Evolutionary conservation across 2,888 invertebrate genomes (phyloP).

Genomic region (Tolmerus cingulatus): DNA sequence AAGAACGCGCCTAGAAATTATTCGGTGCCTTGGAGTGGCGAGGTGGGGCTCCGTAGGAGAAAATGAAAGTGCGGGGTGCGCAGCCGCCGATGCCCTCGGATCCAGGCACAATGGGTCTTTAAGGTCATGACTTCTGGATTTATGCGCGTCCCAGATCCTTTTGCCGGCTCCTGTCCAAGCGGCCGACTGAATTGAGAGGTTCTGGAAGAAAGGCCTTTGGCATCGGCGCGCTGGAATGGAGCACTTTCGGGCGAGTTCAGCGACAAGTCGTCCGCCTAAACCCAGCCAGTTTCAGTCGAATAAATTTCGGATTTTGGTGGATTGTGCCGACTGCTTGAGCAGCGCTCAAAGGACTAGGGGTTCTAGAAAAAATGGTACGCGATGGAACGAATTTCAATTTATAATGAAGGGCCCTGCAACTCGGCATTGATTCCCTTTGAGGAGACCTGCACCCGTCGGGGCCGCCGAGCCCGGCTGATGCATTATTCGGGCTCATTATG

Average conservation of each 20-base stretch:
- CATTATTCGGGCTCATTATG: conserved; percentile 27
- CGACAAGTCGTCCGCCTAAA: background rate
- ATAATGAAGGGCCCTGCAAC: background rate
- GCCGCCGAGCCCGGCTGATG: background rate
- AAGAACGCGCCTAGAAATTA: background rate
- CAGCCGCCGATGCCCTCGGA: background rate
- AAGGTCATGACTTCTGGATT: conserved; percentile 5
- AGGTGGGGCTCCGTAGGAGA: background rate
- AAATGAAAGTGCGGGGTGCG: background rate
- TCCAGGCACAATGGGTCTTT: conserved; percentile 4
- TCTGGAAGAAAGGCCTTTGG: background rate
- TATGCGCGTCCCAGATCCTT: conserved; percentile 5
- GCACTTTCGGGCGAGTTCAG: background rate
- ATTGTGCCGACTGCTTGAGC: background rate
- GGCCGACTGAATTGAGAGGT: background rate
- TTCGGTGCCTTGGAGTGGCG: background rate
- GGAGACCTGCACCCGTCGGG: background rate
- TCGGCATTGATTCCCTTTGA: conserved; percentile 30
- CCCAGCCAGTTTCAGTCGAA: background rate
- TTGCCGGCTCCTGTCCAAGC: conserved; percentile 2
- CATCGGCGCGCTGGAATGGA: background rate
- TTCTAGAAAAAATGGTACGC: conserved; percentile 1
- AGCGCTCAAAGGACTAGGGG: background rate
- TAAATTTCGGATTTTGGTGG: conserved; percentile 5
- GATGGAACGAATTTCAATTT: conserved; percentile 30